These are phyloP conservation scores for Acanthosepion esculentum DNA, from an alignment of 2,888 invertebrate genomes.

Conservation along the genomic window DNA sequence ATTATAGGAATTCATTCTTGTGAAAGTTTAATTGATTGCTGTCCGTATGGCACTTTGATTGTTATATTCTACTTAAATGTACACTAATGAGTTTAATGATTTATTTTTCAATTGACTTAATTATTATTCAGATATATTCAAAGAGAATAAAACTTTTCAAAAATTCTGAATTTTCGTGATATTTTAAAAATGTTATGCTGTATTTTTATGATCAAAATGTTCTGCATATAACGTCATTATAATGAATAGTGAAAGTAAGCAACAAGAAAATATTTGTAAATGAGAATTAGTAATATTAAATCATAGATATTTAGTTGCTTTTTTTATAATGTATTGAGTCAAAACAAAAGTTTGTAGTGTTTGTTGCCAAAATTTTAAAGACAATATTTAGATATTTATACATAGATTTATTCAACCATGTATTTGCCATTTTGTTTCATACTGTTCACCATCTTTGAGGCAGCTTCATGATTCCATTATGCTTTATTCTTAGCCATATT, in stretches of 20 bases:
- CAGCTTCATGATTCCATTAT: too few species aligned
- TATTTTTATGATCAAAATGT: neutral
- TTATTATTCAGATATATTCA: neutral
- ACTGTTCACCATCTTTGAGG: too few species aligned
- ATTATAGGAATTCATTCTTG: neutral
- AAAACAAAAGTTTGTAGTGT: too few species aligned
- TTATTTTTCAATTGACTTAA: neutral
- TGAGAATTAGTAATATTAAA: neutral
- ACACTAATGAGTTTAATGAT: conserved; percentile 23
- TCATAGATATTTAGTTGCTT: neutral
- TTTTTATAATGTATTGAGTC: too few species aligned
- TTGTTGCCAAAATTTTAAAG: too few species aligned
- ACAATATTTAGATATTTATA: too few species aligned
- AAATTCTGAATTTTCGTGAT: neutral
- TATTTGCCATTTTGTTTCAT: too few species aligned
- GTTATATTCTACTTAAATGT: neutral
- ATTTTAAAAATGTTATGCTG: neutral
- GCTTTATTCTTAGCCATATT: too few species aligned
- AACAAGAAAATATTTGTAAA: neutral
- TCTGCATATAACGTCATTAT: neutral
- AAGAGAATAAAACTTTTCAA: neutral
- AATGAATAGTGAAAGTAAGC: neutral
- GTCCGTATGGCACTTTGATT: neutral
- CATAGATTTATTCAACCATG: too few species aligned
- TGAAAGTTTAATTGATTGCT: conserved; percentile 21